Base-by-base conservation (phyloP, 53 echinoderm and acorn worm species). In the Holothuria leucospilota region DNA sequence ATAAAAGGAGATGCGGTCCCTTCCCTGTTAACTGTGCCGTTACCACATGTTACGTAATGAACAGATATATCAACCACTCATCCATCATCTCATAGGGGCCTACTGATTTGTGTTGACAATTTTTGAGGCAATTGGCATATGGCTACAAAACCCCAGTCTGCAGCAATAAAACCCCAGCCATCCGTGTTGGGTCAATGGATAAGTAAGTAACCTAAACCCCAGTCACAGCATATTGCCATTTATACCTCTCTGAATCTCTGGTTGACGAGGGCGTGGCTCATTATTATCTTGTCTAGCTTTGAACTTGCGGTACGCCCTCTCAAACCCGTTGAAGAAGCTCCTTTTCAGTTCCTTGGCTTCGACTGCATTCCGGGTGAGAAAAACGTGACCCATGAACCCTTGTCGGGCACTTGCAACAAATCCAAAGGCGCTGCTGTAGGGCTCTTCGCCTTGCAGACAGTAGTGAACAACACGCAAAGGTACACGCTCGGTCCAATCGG, bases 381-480 rank as follows among this genome's bases (percentile, higher is more conserved):
- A 82, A 38, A 82, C 82, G 65, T 82, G 82, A 63, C 82, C 82
- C 82, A 82, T 82, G 60, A 82, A 82, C 38, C 82, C 82, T 20
- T 82, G 82, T 9, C 23, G 25, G 8, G 82, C 82, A 40, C 82
- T 82, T 13, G 82, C 82, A 28, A 82, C 82, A 51, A 82, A 82
- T 13, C 82, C 82, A 27, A 82, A 82, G 11, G 82, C 82, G 20
- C 46, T 60, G 65, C 49, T 62, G 64, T 63, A 30, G 1, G 82
- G 82, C 29, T 82, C 34, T 40, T 82, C 82, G 13, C 82, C 82
- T 27, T 82, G 82, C 41, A 82, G 39, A 61, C 82, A 82, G 64
- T 82, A 82, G 42, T 82, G 82, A 23, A 82, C 63, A 39, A 63
- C 63, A 13, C 82, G 63, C 18, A 82, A 40, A 23, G 82, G 82